phyloP scores from a whole-genome alignment of 2,888 invertebrate species.

The Dryadula phaetusa region DNA sequence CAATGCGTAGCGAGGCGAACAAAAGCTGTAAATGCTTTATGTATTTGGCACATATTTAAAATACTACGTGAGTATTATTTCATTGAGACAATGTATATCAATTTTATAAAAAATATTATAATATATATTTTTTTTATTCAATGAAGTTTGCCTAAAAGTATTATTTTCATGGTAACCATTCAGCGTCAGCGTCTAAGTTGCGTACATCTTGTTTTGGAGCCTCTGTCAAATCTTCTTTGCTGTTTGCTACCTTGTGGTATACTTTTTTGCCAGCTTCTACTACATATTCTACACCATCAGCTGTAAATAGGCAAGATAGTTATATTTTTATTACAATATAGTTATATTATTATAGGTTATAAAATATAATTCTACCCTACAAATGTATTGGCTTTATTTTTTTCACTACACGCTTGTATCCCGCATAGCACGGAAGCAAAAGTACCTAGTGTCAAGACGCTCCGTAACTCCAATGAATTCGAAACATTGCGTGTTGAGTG shows the following conservation, averaged over 20 bases:
- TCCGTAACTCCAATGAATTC: too few relatives aligned
- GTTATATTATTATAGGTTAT: too few relatives aligned
- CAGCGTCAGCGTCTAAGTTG: slow-evolving; percentile 72
- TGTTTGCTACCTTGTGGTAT: slow-evolving; percentile 85
- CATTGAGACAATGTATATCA: neutral
- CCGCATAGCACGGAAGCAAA: too few relatives aligned
- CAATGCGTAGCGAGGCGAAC: neutral
- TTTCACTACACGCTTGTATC: too few relatives aligned
- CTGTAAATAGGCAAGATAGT: slow-evolving; percentile 52
- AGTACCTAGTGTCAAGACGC: too few relatives aligned
- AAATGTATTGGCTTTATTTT: too few relatives aligned
- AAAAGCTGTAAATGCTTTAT: slow-evolving; percentile 10
- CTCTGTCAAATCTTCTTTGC: slow-evolving; percentile 75
- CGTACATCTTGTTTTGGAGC: slow-evolving; percentile 51
- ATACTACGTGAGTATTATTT: slow-evolving; percentile 9
- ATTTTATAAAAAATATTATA: neutral
- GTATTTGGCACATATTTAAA: slow-evolving; percentile 21
- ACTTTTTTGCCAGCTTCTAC: slow-evolving; percentile 88
- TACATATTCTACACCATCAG: slow-evolving; percentile 88
- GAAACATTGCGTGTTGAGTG: too few relatives aligned
- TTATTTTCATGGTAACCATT: slow-evolving; percentile 82
- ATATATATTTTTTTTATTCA: neutral
- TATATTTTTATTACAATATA: too few relatives aligned
- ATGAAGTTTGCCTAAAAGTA: neutral
- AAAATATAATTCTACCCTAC: too few relatives aligned